Evolutionary conservation across 92 coral and sea anemone genomes (phyloP).

Genomic region (Zoanthus solanderi): DNA sequence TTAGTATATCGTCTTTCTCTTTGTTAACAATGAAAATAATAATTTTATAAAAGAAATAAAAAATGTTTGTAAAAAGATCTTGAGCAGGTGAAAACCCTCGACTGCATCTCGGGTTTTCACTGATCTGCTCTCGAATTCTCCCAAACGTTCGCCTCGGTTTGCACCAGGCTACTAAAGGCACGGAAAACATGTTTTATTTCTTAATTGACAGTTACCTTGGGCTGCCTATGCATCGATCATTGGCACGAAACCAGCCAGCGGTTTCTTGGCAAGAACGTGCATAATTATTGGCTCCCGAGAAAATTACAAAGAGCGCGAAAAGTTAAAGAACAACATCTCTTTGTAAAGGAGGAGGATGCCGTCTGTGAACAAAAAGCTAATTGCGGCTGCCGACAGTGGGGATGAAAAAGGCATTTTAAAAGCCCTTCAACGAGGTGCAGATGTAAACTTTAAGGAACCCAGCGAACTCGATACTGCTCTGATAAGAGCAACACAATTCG

Average conservation of each 20-base stretch:
- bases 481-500: slow-evolving; percentile 17
- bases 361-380: background rate
- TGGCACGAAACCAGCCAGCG: background rate
- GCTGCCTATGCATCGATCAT: no score
- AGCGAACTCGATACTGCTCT: slow-evolving; percentile 28
- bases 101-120: no score
- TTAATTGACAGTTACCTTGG: no score
- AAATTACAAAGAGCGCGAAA: background rate
- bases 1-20: no score
- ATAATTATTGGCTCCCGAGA: background rate
- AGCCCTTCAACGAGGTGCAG: slow-evolving; percentile 34
- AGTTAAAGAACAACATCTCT: background rate
- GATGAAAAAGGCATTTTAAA: slow-evolving; percentile 19
- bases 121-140: no score
- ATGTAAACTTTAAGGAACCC: slow-evolving; percentile 20
- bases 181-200: no score
- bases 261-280: background rate
- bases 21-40: no score
- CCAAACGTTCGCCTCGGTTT: no score
- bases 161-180: no score
- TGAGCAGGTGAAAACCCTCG: no score
- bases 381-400: slow-evolving; percentile 13
- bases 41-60: no score
- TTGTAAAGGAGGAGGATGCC: background rate
- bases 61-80: no score